Percentiles rank a stretch among this genome's conserved stretches.
phyloP scores from a whole-genome alignment of 2,888 invertebrate species.

The Ichneumoninae sp. region DNA sequence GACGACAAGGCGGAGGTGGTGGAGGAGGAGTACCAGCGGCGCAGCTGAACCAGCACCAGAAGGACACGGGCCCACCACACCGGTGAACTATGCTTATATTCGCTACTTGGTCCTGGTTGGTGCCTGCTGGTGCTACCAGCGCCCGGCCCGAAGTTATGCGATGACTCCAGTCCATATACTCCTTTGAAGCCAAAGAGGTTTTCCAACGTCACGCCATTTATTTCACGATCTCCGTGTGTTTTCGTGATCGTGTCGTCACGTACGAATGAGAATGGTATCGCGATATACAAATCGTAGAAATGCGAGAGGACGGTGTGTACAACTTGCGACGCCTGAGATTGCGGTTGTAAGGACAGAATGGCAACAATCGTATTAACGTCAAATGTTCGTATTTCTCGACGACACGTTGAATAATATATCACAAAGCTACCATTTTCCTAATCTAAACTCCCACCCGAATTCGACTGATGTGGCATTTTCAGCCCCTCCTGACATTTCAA shows the following conservation, averaged over 20 bases:
- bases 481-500: slow-evolving; percentile 37
- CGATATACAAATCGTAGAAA: slow-evolving; percentile 49
- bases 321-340: neutral
- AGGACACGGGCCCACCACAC: slow-evolving; percentile 51
- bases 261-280: slow-evolving; percentile 44
- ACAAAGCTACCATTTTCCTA: neutral
- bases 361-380: neutral
- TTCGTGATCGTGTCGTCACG: slow-evolving; percentile 66
- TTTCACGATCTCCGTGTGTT: slow-evolving; percentile 59
- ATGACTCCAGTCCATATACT: slow-evolving; percentile 54
- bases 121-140: slow-evolving; percentile 18
- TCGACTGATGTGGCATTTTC: neutral
- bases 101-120: slow-evolving; percentile 44
- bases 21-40: slow-evolving; percentile 44
- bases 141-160: slow-evolving; percentile 55
- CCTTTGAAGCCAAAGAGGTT: slow-evolving; percentile 32
- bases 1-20: slow-evolving; percentile 53
- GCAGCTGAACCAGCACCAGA: slow-evolving; percentile 49
- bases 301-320: slow-evolving; percentile 7
- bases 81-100: slow-evolving; percentile 63
- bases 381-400: neutral
- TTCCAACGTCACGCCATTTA: slow-evolving; percentile 61
- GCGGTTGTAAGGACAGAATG: neutral
- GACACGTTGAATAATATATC: neutral
- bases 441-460: neutral